Percentiles rank a stretch among this genome's conserved stretches.
Evolutionary conservation across 1,140 invertebrate species (phyloP).

Genomic region (Achroia grisella): DNA sequence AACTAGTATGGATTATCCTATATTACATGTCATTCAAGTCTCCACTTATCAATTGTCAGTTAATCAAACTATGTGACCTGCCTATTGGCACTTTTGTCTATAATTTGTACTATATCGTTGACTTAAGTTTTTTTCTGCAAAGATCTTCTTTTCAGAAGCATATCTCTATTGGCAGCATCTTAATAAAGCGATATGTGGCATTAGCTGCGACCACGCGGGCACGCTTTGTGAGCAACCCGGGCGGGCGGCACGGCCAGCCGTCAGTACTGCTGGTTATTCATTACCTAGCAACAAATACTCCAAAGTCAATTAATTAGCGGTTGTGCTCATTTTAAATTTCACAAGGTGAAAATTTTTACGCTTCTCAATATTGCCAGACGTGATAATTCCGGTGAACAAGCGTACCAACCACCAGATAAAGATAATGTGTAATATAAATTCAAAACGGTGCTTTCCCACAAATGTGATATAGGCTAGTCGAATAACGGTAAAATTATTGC

Average conservation of each 20-base stretch:
- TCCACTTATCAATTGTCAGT: no score
- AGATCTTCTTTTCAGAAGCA: no score
- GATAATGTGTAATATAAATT: conserved; percentile 52
- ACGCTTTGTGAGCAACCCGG: conserved; percentile 33
- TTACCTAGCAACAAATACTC: conserved; percentile 15
- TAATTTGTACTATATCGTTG: no score
- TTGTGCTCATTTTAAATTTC: conserved; percentile 22
- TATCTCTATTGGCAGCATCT: no score
- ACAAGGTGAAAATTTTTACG: conserved; percentile 30
- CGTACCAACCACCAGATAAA: conserved; percentile 23
- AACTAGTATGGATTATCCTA: no score
- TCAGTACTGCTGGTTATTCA: conserved; percentile 24
- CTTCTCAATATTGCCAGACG: conserved; percentile 36
- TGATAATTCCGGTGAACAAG: conserved; percentile 21
- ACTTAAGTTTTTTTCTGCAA: no score
- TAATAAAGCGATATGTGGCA: no score
- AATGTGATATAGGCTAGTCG: conserved; percentile 30
- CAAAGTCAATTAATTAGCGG: conserved; percentile 35
- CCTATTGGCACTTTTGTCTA: no score
- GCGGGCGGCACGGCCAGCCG: conserved; percentile 29
- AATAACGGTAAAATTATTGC: conserved; percentile 29
- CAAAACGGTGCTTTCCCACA: conserved; percentile 36
- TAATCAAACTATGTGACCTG: no score
- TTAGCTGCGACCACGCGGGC: conserved; percentile 8
- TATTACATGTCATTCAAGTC: no score